These are phyloP conservation scores for Altica lythri DNA, from an alignment of 2,888 invertebrate genomes.

Conservation along the genomic window DNA sequence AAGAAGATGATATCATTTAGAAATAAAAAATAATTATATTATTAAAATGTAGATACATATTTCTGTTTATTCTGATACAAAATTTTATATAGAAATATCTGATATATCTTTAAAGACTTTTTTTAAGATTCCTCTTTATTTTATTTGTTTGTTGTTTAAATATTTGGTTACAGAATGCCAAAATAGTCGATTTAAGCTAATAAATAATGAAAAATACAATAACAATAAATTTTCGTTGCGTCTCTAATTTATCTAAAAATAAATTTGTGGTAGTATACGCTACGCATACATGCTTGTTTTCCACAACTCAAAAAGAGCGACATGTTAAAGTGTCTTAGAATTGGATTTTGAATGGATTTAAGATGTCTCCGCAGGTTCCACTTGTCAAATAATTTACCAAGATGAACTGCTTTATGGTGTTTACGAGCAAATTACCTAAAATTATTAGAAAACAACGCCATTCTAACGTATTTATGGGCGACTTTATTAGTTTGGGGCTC, in stretches of 20 bases:
- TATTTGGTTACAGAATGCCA: too few species aligned
- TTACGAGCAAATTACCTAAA: slow-evolving; percentile 54
- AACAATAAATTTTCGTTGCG: slow-evolving; percentile 25
- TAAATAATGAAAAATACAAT: slow-evolving; percentile 1
- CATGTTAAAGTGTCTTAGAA: slow-evolving; percentile 31
- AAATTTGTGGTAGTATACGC: too few species aligned
- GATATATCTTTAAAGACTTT: too few species aligned
- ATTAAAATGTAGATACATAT: too few species aligned
- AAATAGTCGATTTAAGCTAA: too few species aligned
- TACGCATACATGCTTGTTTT: slow-evolving; percentile 32
- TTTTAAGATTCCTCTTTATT: too few species aligned
- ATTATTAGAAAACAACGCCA: slow-evolving; percentile 49
- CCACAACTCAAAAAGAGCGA: slow-evolving; percentile 35
- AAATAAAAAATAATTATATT: too few species aligned
- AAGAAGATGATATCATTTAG: too few species aligned
- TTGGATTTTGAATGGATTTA: slow-evolving; percentile 39
- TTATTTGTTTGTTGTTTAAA: too few species aligned
- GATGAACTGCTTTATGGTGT: slow-evolving; percentile 53
- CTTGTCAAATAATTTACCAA: slow-evolving; percentile 47
- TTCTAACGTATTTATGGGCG: slow-evolving; percentile 48
- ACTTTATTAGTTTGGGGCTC: slow-evolving; percentile 43
- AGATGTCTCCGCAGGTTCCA: slow-evolving; percentile 37
- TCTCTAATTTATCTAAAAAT: slow-evolving; percentile 38
- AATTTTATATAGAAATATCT: too few species aligned
- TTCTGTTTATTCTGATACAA: too few species aligned